Evolutionary conservation across 2,888 invertebrate species (phyloP), one percentile per base, ranked within the genome.

Genomic region (Lasioglossum lativentre): DNA sequence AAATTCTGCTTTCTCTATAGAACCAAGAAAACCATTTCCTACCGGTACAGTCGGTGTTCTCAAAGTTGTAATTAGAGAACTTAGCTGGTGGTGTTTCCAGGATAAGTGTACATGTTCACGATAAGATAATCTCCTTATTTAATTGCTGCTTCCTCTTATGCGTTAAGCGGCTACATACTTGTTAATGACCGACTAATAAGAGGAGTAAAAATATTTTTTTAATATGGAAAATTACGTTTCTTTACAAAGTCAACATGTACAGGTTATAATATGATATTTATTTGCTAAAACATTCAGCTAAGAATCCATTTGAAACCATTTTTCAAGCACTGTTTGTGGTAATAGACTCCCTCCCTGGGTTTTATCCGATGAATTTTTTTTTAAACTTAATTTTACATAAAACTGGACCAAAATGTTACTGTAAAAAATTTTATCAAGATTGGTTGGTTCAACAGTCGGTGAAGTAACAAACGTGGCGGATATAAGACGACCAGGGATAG

Each of bases 401-500:
- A 52, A n/a, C 52, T 23, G 52, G 23, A 52, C 10, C 23, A 3
- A n/a, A n/a, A 52, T 10, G 23, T 52, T 10, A 2, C 2, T 19
- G 19, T 14, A 4, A 52, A 4, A 52, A 52, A 52, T 52, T 52
- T n/a, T 3, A 52, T 52, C 23, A 2, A 10, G 8, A 52, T 52
- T 8, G 52, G 42, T 42, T 8, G 10, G 8, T 1, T 47, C 1
- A n/a, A 30, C 30, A 16, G 30, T 5, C 30, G 63, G 30, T 19
- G 19, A 63, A 3, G 16, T 16, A 40, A 59, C 38, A 42, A 23
- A 71, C 30, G 42, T 16, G 42, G 19, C 4, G n/a, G 30, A 66
- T 52, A 52, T 16, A n/a, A 34, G 59, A 42, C 27, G 73, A 82
- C 42, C 56, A 68, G 34, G 68, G 27, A 16, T 59, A 34, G 16